phyloP scores from a whole-genome alignment of 2,113 vertebrate species.

The Philantomba maxwellii region DNA sequence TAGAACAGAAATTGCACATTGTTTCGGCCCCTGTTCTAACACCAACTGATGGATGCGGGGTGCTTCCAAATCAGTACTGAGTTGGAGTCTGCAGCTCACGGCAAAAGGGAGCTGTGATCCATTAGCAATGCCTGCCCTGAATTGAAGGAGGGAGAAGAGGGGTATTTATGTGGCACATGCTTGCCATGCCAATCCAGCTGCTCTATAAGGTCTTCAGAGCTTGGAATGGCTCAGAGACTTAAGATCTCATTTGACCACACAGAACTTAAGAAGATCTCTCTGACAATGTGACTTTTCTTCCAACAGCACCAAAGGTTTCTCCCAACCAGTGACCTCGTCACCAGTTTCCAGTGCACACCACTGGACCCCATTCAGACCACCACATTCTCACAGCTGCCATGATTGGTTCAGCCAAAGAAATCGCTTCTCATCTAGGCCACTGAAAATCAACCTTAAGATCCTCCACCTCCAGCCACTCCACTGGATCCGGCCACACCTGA shows the following conservation, averaged over 20 bases:
- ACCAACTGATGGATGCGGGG: fast-evolving
- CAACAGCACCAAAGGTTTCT: not conserved
- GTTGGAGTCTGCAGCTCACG: not conserved
- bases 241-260: not conserved
- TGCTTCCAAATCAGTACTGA: not conserved
- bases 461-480: not conserved
- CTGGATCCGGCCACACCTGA: not conserved
- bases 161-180: fast-evolving
- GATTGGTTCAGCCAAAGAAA: not conserved
- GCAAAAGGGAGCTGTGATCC: not conserved
- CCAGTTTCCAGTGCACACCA: not conserved
- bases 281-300: not conserved
- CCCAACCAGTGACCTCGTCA: not conserved
- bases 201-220: not conserved
- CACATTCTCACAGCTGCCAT: not conserved
- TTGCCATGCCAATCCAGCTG: not conserved
- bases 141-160: fast-evolving
- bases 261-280: not conserved
- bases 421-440: not conserved
- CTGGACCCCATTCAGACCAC: not conserved
- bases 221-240: not conserved
- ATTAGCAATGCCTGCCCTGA: not conserved
- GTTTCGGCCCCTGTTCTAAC: not conserved
- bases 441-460: not conserved
- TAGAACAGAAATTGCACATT: no score